These are phyloP conservation scores for Callitettix versicolor DNA, from an alignment of 1,140 invertebrate species.

Conservation along the genomic window DNA sequence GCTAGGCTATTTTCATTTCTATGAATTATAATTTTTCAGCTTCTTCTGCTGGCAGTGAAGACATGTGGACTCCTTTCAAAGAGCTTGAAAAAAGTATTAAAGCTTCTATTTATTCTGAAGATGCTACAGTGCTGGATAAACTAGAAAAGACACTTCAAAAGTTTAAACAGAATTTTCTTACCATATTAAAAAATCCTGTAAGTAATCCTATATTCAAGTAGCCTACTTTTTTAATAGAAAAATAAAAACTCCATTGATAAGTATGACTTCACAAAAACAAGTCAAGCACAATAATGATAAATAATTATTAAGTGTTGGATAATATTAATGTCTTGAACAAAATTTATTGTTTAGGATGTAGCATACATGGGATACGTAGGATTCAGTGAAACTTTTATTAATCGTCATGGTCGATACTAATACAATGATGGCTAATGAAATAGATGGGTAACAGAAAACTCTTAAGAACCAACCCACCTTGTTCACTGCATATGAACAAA, in stretches of 20 bases:
- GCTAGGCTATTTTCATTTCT: too few relatives aligned
- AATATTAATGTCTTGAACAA: background rate
- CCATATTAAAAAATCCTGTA: conserved; percentile 78
- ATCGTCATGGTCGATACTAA: too few relatives aligned
- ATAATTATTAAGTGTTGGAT: conserved; percentile 15
- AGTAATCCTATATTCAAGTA: conserved; percentile 36
- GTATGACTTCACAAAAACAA: background rate
- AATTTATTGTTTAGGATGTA: background rate
- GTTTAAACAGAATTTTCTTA: conserved; percentile 81
- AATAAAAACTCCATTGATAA: too few relatives aligned
- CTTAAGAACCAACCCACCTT: too few relatives aligned
- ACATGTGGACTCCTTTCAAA: conserved; percentile 81
- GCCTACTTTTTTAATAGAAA: too few relatives aligned
- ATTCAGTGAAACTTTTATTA: background rate
- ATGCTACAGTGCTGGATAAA: conserved; percentile 54
- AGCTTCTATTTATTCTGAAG: conserved; percentile 51
- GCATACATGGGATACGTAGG: background rate
- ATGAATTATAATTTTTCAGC: too few relatives aligned
- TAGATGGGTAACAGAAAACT: too few relatives aligned
- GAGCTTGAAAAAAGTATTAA: conserved; percentile 65
- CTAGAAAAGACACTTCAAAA: conserved; percentile 67
- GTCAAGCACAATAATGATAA: background rate
- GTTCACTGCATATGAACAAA: too few relatives aligned
- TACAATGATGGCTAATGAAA: too few relatives aligned
- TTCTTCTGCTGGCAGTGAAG: conserved; percentile 35